Conservation (phyloP, 1,140 invertebrate species). For the Cydia splendana region DNA sequence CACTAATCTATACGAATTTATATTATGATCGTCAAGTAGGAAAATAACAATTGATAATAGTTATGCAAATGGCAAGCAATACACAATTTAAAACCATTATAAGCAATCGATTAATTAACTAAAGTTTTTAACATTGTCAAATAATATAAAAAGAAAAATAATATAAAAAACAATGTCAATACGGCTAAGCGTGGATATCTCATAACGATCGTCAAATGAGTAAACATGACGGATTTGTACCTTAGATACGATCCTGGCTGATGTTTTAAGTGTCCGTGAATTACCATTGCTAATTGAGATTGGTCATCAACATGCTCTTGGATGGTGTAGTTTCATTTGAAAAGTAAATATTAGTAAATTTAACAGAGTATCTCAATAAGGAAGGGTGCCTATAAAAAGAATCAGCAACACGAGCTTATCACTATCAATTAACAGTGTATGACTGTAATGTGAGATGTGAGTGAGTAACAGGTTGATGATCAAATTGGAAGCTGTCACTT, state of each 20-base stretch:
- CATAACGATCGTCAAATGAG: too few species aligned
- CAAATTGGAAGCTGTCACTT: neutral
- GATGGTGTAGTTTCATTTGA: neutral
- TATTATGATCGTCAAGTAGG: too few species aligned
- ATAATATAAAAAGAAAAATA: too few species aligned
- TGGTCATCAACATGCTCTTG: neutral
- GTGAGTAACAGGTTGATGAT: neutral
- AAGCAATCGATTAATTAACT: too few species aligned
- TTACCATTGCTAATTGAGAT: constrained; percentile 14
- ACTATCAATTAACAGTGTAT: constrained; percentile 2
- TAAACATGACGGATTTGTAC: neutral
- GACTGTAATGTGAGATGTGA: neutral
- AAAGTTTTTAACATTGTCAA: too few species aligned
- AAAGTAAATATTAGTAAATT: neutral
- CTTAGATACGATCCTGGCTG: neutral
- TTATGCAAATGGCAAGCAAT: too few species aligned
- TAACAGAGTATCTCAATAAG: neutral
- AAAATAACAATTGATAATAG: too few species aligned
- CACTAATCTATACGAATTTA: too few species aligned
- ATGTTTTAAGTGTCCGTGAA: neutral
- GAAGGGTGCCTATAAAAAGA: constrained; percentile 7
- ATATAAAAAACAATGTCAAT: too few species aligned
- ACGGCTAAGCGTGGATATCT: too few species aligned
- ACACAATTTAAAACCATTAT: too few species aligned
- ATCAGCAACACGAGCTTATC: neutral